These are phyloP conservation scores for Gortyna flavago DNA, from an alignment of 2,888 invertebrate species.

Conservation along the genomic window DNA sequence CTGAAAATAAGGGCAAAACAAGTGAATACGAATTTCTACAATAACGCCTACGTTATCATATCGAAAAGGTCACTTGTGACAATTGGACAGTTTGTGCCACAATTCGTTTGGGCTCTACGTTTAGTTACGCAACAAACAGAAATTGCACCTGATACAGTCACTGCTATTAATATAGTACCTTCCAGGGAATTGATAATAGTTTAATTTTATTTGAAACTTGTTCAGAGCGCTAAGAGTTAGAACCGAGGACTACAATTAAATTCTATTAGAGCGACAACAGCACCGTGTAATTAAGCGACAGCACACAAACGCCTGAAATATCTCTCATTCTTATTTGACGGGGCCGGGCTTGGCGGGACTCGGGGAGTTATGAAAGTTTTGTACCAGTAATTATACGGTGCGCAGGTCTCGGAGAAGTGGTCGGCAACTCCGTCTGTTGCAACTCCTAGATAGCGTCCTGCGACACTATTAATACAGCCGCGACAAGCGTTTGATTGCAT, in stretches of 20 bases:
- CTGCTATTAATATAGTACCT: slow-evolving; percentile 26
- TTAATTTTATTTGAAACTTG: slow-evolving; percentile 68
- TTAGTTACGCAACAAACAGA: slow-evolving; percentile 13
- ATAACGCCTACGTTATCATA: slow-evolving; percentile 1
- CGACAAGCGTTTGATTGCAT: slow-evolving; percentile 85
- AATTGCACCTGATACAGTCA: slow-evolving; percentile 32
- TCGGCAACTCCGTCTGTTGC: slow-evolving; percentile 63
- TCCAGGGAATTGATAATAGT: slow-evolving; percentile 47
- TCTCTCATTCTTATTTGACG: slow-evolving; percentile 86
- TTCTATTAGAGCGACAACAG: slow-evolving; percentile 86
- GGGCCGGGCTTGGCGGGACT: slow-evolving; percentile 60
- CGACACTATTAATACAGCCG: slow-evolving; percentile 81
- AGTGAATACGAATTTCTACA: slow-evolving; percentile 6
- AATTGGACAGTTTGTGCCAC: slow-evolving; percentile 15
- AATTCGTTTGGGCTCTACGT: slow-evolving; percentile 7
- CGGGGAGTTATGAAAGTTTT: slow-evolving; percentile 84
- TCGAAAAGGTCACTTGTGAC: slow-evolving; percentile 27
- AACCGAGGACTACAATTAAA: slow-evolving; percentile 82
- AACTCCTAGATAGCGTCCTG: slow-evolving; percentile 79
- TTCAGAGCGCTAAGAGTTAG: slow-evolving; percentile 70
- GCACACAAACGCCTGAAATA: slow-evolving; percentile 83
- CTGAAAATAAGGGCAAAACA: no score
- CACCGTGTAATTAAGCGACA: slow-evolving; percentile 85
- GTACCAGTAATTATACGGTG: slow-evolving; percentile 83
- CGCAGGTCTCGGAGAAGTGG: slow-evolving; percentile 63